These are phyloP conservation scores for Erebia palarica DNA, from an alignment of 2,888 invertebrate species.

Conservation along the genomic window DNA sequence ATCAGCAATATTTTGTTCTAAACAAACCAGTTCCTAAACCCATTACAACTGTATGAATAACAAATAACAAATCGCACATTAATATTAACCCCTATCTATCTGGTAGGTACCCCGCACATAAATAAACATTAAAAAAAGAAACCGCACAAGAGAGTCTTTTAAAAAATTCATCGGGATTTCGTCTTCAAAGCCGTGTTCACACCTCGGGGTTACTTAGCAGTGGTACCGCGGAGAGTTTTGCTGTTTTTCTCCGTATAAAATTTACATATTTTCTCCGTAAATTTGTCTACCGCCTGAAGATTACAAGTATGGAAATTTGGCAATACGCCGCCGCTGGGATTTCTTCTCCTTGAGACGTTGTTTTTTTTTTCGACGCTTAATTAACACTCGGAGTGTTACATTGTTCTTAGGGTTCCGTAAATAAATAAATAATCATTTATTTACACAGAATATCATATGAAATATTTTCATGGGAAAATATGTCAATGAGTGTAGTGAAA, in stretches of 20 bases:
- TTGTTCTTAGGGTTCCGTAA: not conserved
- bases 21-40: slow-evolving; percentile 31
- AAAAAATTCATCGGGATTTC: slow-evolving; percentile 65
- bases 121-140: slow-evolving; percentile 68
- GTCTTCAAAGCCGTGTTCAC: slow-evolving; percentile 52
- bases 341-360: slow-evolving; percentile 34
- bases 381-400: slow-evolving; percentile 29
- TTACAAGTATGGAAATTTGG: slow-evolving; percentile 68
- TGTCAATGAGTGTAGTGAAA: too few relatives aligned
- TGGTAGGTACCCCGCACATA: slow-evolving; percentile 54
- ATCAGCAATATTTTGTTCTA: not conserved
- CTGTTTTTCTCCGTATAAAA: slow-evolving; percentile 57
- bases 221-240: slow-evolving; percentile 48
- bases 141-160: slow-evolving; percentile 60
- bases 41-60: slow-evolving; percentile 37
- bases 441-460: too few relatives aligned
- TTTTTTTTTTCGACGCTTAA: slow-evolving; percentile 32
- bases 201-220: slow-evolving; percentile 58
- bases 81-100: slow-evolving; percentile 54
- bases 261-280: slow-evolving; percentile 69
- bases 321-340: slow-evolving; percentile 51
- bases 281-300: slow-evolving; percentile 57
- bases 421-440: too few relatives aligned
- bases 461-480: too few relatives aligned
- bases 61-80: slow-evolving; percentile 35